These are phyloP conservation scores for Arnoldichthys spilopterus DNA, from an alignment of 2,797 vertebrate genomes.

Conservation along the genomic window DNA sequence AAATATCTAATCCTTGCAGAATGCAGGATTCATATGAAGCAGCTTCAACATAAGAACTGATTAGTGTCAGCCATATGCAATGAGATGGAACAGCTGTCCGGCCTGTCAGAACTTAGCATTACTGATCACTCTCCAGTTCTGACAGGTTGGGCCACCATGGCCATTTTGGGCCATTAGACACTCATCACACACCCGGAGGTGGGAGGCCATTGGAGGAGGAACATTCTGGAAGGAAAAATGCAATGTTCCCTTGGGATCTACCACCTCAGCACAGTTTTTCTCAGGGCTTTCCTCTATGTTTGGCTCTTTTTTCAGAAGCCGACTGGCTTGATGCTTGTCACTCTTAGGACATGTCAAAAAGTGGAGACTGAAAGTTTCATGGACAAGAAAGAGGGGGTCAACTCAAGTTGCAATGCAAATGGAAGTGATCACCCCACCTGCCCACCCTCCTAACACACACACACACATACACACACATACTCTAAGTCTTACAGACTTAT, in stretches of 20 bases:
- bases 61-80: conserved; percentile 37
- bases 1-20: background rate
- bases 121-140: conserved; percentile 21
- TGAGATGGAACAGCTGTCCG: conserved; percentile 37
- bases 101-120: conserved; percentile 45
- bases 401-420: conserved; percentile 12
- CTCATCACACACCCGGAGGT: conserved; percentile 26
- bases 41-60: conserved; percentile 21
- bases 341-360: conserved; percentile 26
- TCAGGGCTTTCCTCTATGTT: conserved; percentile 27
- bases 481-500: conserved; percentile 13
- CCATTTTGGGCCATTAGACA: conserved; percentile 48
- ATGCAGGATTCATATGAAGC: conserved; percentile 2
- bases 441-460: background rate
- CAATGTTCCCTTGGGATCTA: conserved; percentile 45
- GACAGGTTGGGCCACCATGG: conserved; percentile 23
- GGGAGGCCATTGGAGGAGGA: conserved; percentile 16
- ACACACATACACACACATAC: conserved; percentile 8
- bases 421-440: conserved; percentile 18
- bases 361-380: conserved; percentile 14
- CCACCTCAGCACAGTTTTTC: conserved; percentile 39
- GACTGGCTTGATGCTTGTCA: conserved; percentile 3
- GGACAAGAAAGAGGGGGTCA: conserved; percentile 3
- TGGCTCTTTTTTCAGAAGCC: conserved; percentile 19
- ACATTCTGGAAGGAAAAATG: conserved; percentile 33